Conservation (phyloP, 2,113 vertebrate genomes). For the Thalassarche chlororhynchos region DNA sequence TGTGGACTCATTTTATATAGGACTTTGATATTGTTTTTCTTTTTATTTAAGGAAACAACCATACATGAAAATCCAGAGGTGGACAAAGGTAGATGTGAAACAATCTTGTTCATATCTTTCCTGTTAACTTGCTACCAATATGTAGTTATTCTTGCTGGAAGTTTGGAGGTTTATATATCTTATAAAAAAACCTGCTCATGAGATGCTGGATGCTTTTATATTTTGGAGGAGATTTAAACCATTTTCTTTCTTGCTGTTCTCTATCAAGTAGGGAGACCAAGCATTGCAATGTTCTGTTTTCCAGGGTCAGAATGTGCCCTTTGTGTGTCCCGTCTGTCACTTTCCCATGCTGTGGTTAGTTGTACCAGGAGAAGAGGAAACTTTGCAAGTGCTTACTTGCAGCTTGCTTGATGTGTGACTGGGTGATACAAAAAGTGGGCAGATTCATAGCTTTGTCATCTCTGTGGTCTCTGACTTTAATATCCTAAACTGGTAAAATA, state of each 20-base stretch:
- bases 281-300: not conserved
- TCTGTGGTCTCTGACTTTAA: not conserved
- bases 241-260: not conserved
- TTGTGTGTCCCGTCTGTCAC: not conserved
- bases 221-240: not conserved
- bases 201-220: not conserved
- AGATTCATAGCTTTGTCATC: not conserved
- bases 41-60: constrained; percentile 80
- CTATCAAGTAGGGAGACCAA: not conserved
- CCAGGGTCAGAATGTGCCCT: not conserved
- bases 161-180: not conserved
- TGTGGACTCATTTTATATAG: not conserved
- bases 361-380: not conserved
- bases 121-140: not conserved
- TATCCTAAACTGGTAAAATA: not conserved
- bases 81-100: constrained; percentile 79
- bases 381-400: not conserved
- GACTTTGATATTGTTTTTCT: not conserved
- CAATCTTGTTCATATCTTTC: not conserved
- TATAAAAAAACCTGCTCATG: not conserved
- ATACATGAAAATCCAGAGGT: constrained; percentile 72
- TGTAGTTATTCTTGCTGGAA: not conserved
- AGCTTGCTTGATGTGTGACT: not conserved
- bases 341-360: not conserved
- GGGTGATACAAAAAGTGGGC: not conserved